These are phyloP conservation scores for Leucophenga montana DNA, from an alignment of 2,888 invertebrate species.

Conservation along the genomic window DNA sequence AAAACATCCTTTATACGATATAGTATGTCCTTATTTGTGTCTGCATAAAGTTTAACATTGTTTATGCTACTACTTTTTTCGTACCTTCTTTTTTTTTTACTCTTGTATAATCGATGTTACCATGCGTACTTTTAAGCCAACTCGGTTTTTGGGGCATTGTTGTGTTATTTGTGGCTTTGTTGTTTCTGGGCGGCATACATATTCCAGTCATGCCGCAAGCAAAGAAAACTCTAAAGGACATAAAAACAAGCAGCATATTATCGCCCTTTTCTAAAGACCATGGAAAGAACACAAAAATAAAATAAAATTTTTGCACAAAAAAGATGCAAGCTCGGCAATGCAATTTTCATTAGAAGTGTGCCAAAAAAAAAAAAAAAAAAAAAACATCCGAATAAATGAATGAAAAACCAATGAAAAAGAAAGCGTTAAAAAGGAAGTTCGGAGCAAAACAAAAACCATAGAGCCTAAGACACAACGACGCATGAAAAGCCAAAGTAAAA, in stretches of 20 bases:
- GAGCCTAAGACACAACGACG: background rate
- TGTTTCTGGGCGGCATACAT: background rate
- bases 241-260: background rate
- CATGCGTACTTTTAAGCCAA: slow-evolving; percentile 42
- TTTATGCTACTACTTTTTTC: slow-evolving; percentile 8
- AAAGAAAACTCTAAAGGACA: background rate
- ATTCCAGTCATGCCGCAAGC: background rate
- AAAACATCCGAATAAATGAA: background rate
- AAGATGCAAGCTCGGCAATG: slow-evolving; percentile 22
- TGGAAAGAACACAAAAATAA: background rate
- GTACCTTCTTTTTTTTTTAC: slow-evolving; percentile 30
- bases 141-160: slow-evolving; percentile 21
- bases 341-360: slow-evolving; percentile 20
- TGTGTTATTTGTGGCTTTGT: slow-evolving; percentile 1
- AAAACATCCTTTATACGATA: slow-evolving; percentile 8
- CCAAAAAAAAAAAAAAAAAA: slow-evolving; percentile 2
- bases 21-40: slow-evolving; percentile 32
- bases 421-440: background rate
- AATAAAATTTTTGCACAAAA: background rate
- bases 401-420: background rate
- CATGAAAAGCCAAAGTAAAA: background rate
- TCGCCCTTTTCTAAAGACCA: background rate
- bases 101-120: slow-evolving; percentile 52
- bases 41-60: background rate
- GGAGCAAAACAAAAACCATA: slow-evolving; percentile 1